These are phyloP conservation scores for Lordiphosa fenestrarum DNA, from an alignment of 2,888 invertebrate species.

Conservation along the genomic window DNA sequence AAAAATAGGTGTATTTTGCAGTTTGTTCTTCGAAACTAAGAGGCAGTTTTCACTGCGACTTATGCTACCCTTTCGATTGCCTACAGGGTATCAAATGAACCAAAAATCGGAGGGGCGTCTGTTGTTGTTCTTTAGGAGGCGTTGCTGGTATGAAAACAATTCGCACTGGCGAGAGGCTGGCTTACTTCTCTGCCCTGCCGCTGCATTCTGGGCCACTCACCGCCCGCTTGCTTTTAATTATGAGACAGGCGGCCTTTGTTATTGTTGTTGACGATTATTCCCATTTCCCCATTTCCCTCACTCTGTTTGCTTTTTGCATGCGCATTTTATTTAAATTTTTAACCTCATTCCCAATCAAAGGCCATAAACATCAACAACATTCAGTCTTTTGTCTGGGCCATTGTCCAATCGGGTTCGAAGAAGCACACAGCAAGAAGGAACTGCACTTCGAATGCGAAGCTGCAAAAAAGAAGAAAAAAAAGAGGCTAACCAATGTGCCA, in stretches of 20 bases:
- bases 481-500: too few species aligned
- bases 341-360: conserved; percentile 63
- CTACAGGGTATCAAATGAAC: conserved; percentile 2
- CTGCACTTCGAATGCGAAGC: too few species aligned
- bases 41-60: too few species aligned
- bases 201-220: conserved; percentile 61
- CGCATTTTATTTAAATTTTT: conserved; percentile 69
- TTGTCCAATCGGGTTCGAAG: conserved; percentile 29
- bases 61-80: too few species aligned
- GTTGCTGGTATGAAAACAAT: conserved; percentile 59
- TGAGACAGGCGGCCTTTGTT: conserved; percentile 54
- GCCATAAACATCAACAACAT: conserved; percentile 16
- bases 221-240: conserved; percentile 56
- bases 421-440: too few species aligned
- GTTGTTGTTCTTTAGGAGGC: conserved; percentile 48
- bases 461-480: too few species aligned
- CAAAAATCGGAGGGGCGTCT: conserved; percentile 7
- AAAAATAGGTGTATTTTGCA: too few species aligned
- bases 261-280: conserved; percentile 31
- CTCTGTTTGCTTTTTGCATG: conserved; percentile 48
- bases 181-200: conserved; percentile 17
- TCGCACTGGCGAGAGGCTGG: conserved; percentile 32
- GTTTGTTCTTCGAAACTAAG: too few species aligned
- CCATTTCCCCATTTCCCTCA: background rate
- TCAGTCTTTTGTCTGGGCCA: conserved; percentile 16